Percentiles rank a stretch among this genome's conserved stretches.
Conservation (phyloP, 2,113 vertebrate genomes). For the Suricata suricatta region DNA sequence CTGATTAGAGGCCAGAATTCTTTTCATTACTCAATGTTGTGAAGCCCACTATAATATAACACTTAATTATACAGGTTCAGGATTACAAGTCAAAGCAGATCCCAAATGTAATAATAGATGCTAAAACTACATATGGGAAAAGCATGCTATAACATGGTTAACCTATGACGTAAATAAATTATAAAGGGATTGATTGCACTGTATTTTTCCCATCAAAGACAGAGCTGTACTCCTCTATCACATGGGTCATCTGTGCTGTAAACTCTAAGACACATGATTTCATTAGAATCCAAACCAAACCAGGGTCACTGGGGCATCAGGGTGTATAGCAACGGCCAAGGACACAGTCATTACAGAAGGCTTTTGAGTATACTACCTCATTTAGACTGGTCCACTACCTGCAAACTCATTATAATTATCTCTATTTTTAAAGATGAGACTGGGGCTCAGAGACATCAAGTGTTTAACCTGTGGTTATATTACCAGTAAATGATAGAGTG, state of each 20-base stretch:
- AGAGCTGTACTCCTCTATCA: not conserved
- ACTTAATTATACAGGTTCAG: conserved; percentile 77
- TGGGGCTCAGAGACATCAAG: not conserved
- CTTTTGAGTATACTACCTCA: not conserved
- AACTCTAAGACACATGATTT: conserved; percentile 27
- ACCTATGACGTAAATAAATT: conserved; percentile 68
- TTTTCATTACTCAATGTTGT: conserved; percentile 73
- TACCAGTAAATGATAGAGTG: not conserved
- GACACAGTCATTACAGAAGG: not conserved
- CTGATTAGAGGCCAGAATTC: conserved; percentile 78
- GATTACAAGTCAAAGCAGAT: conserved; percentile 78
- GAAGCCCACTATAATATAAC: conserved; percentile 81
- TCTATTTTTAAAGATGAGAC: not conserved
- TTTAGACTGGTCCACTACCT: not conserved
- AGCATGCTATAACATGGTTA: conserved; percentile 73
- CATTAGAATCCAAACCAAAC: conserved; percentile 37
- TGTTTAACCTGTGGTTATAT: not conserved
- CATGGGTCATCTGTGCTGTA: not conserved
- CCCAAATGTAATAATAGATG: conserved; percentile 77
- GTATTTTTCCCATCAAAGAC: conserved; percentile 58
- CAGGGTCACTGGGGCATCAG: not conserved
- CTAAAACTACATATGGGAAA: conserved; percentile 67
- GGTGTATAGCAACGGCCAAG: not conserved
- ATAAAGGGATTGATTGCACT: conserved; percentile 62
- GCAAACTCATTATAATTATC: not conserved